These are phyloP conservation scores for Ctenochaetus hawaiiensis DNA, from an alignment of 2,797 vertebrate species.

Conservation along the genomic window DNA sequence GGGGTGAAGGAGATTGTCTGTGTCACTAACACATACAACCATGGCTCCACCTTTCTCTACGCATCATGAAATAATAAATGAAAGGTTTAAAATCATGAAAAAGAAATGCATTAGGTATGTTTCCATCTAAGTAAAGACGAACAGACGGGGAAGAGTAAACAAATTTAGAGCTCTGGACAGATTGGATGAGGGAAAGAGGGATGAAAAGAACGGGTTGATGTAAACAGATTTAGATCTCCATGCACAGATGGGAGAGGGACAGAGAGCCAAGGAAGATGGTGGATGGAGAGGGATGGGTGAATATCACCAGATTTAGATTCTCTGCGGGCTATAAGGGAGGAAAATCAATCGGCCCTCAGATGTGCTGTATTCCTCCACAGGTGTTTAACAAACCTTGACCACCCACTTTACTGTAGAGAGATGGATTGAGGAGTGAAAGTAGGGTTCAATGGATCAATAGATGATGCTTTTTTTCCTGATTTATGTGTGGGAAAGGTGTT, in stretches of 20 bases:
- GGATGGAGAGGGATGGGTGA: slow-evolving; percentile 27
- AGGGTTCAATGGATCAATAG: background rate
- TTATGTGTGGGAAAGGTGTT: too few species aligned
- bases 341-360: slow-evolving; percentile 29
- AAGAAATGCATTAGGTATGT: slow-evolving; percentile 15
- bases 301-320: slow-evolving; percentile 44
- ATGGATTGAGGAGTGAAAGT: slow-evolving; percentile 4
- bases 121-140: slow-evolving; percentile 40
- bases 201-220: slow-evolving; percentile 22
- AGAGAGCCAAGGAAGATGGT: slow-evolving; percentile 21
- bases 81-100: slow-evolving; percentile 6
- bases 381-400: slow-evolving; percentile 41
- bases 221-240: slow-evolving; percentile 63
- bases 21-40: slow-evolving; percentile 34
- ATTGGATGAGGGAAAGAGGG: slow-evolving; percentile 43
- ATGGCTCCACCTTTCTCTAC: background rate
- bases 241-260: slow-evolving; percentile 58
- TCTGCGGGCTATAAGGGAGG: background rate
- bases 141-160: slow-evolving; percentile 41
- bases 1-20: slow-evolving; percentile 20
- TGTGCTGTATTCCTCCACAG: slow-evolving; percentile 20
- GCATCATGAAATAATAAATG: background rate
- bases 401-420: slow-evolving; percentile 2
- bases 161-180: slow-evolving; percentile 45
- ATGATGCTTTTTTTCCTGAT: too few species aligned